Conservation (phyloP, 2,888 invertebrate species). For the Fragum sueziense region DNA sequence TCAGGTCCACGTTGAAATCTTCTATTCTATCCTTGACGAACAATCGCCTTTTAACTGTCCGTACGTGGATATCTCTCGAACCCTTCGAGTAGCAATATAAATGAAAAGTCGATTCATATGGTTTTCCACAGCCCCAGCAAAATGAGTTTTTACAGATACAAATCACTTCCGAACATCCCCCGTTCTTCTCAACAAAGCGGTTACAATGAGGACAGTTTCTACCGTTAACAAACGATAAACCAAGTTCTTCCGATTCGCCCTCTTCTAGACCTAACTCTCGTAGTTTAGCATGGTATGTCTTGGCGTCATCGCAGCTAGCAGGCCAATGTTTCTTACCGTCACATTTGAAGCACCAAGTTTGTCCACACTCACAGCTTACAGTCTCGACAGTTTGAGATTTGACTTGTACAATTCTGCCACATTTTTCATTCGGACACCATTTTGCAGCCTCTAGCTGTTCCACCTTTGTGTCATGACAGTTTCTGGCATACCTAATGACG, state of each 20-base stretch:
- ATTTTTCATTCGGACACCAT: conserved; percentile 67
- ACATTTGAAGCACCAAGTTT: conserved; percentile 62
- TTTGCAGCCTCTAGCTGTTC: conserved; percentile 45
- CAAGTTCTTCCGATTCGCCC: conserved; percentile 20
- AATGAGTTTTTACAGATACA: conserved; percentile 63
- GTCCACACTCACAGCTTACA: conserved; percentile 62
- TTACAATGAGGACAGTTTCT: conserved; percentile 67
- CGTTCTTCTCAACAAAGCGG: conserved; percentile 65
- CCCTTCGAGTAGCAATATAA: background rate
- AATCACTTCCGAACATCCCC: conserved; percentile 62
- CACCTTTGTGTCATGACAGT: conserved; percentile 54
- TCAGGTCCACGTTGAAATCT: background rate
- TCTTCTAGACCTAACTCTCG: conserved; percentile 44
- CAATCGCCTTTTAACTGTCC: conserved; percentile 8
- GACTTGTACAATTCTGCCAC: conserved; percentile 59
- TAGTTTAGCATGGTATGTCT: conserved; percentile 54
- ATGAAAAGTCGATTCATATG: conserved; percentile 16
- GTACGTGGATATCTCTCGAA: background rate
- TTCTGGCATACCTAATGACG: conserved; percentile 40
- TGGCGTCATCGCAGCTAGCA: conserved; percentile 58
- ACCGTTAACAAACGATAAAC: conserved; percentile 45
- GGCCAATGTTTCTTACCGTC: conserved; percentile 66
- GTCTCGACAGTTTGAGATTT: conserved; percentile 35
- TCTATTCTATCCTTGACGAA: background rate
- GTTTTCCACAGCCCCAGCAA: conserved; percentile 67